Base-by-base conservation (phyloP, 2,797 vertebrate genomes). In the Pseudochromis fuscus region DNA sequence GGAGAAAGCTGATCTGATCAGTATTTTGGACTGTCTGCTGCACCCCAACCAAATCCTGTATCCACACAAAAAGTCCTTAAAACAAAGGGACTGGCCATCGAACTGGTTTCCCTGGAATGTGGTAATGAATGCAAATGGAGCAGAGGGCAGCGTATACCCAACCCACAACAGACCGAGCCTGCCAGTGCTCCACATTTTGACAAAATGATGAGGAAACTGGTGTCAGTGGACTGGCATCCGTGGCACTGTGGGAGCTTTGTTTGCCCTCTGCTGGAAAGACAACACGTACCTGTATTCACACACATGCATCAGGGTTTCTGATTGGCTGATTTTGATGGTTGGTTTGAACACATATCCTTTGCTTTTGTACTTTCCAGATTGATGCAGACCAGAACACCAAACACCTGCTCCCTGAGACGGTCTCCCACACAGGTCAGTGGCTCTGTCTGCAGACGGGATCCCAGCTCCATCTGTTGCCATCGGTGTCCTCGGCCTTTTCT, bases 101-200 rank as follows among this genome's bases (percentile, higher is more conserved):
- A 53, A 80, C 83, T 77, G 49, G 57, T 82, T 72, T 72, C 63
- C 61, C 45, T 70, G 72, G 68, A 76, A 76, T 63, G 68, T 58
- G 40, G 68, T 38, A 53, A 61, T 79, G 55, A 69, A 69, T 66
- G 68, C 24, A 73, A 84, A 72, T 85, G 64, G 31, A 52, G 56
- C 46, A 40, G 49, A 66, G 30, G 35, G 45, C 15, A 2, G 16
- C 51, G 25, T 33, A n/a, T 40, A 45, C 40, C 40, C 59, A 56
- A 24, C 30, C 51, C 67, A 53, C 33, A 55, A 15, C 24, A 15
- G 4, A 51, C 55, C 33, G 44, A 27, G 11, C 30, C 23, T 49
- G 57, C 33, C 31, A 45, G 24, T 7, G 8, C 40, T 57, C 49
- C 24, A 40, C 46, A 27, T 37, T 46, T 56, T 13, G 37, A 28